Evolutionary conservation across 2,888 invertebrate genomes (phyloP), one percentile per base, ranked within the genome.

Genomic region (Melolontha melolontha): DNA sequence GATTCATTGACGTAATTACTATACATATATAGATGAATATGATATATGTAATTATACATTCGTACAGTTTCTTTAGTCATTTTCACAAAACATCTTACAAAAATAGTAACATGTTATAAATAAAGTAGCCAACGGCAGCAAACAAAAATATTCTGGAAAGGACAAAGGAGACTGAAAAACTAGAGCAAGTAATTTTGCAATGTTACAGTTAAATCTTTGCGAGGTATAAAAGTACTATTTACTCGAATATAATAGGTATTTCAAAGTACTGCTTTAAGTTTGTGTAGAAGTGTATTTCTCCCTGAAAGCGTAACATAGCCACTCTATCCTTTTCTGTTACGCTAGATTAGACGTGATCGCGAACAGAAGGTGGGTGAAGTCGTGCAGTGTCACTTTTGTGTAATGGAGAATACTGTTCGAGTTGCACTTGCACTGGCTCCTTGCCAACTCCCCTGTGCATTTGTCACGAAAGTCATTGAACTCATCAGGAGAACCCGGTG

Each of bases 351-450:
- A 17, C 57, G 42, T 42, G 12, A 41, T 57, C 42, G 27, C 8
- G 44, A 59, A 59, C 59, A 59, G 59, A 59, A 41, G 52, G 42
- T 42, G 29, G 12, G 17, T 29, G 29, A 41, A 41, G 44, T 52
- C 42, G 29, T 64, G 39, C 42, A 54, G 44, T 27, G 64, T 40
- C 52, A 55, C 63, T 34, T 63, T 41, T 16, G 62, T 47, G 55
- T 54, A 49, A 57, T 49, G 17, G 50, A 65, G 44, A 54, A 44
- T 50, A 29, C 55, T 68, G 55, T 59, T 67, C 64, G 52, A 55
- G 64, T 42, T 72, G 71, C 71, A 73, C 68, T 72, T 72, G 72
- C 72, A 72, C 70, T 73, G 73, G 73, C 72, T 51, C 50, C 52
- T 55, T 57, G 72, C 72, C 73, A 73, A 70, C 51, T 62, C 68